phyloP scores from a whole-genome alignment of 2,888 invertebrate species.

The Drosophila paucipuncta region DNA sequence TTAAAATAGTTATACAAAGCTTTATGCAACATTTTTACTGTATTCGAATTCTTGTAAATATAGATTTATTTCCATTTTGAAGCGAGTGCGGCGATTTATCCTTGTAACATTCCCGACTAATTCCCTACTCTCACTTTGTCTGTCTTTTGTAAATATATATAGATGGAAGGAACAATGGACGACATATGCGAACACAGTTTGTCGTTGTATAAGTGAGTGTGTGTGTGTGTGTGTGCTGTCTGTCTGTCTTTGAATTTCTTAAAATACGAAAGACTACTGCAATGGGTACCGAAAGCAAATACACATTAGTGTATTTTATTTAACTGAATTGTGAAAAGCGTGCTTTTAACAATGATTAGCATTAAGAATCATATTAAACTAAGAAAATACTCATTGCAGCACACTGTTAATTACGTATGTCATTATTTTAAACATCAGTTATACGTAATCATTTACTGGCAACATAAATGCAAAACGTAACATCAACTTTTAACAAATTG shows the following conservation, averaged over 20 bases:
- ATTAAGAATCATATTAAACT: not conserved
- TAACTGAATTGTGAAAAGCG: not conserved
- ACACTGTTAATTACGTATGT: not conserved
- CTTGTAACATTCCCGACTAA: slow-evolving; percentile 20
- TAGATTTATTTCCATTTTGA: slow-evolving; percentile 43
- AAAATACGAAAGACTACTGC: slow-evolving; percentile 5
- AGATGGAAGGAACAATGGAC: slow-evolving; percentile 83
- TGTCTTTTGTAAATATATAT: slow-evolving; percentile 9
- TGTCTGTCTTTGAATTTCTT: slow-evolving; percentile 22
- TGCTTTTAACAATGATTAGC: not conserved
- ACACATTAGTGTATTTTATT: not conserved
- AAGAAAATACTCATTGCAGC: slow-evolving; percentile 15
- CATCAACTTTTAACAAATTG: slow-evolving; percentile 59
- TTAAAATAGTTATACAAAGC: slow-evolving; percentile 32
- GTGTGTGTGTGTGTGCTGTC: slow-evolving; percentile 16
- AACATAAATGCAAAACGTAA: slow-evolving; percentile 74
- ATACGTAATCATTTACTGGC: slow-evolving; percentile 43
- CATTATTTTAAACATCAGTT: slow-evolving; percentile 32
- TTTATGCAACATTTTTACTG: slow-evolving; percentile 11
- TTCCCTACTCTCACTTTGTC: not conserved
- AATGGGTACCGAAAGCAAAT: slow-evolving; percentile 5
- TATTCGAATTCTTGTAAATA: slow-evolving; percentile 53
- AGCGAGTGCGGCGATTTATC: slow-evolving; percentile 64
- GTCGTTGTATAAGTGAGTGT: slow-evolving; percentile 54
- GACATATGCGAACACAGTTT: slow-evolving; percentile 63